Conservation (phyloP, 2,888 invertebrate species). For the Sesia bembeciformis region DNA sequence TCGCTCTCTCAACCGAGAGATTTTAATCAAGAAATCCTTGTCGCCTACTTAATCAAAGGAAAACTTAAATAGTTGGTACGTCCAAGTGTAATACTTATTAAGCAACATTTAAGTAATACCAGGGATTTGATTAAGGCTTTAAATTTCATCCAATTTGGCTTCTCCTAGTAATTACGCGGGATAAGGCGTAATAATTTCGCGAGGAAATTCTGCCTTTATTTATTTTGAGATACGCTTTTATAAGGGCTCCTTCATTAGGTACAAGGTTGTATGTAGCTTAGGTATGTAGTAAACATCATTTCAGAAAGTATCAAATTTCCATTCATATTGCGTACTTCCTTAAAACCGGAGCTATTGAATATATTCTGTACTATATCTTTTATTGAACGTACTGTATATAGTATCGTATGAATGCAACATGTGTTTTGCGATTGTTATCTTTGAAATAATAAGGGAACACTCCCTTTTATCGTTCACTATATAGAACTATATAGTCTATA, state of each 20-base stretch:
- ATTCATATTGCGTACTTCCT: too few relatives aligned
- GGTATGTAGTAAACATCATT: too few relatives aligned
- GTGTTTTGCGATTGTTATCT: too few relatives aligned
- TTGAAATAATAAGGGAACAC: too few relatives aligned
- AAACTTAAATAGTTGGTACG: constrained; percentile 39
- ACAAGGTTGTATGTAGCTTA: too few relatives aligned
- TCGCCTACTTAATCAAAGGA: constrained; percentile 48
- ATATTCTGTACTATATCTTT: too few relatives aligned
- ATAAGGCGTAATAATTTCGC: not conserved
- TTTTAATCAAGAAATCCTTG: constrained; percentile 57
- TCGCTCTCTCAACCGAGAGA: constrained; percentile 27
- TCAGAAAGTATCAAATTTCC: too few relatives aligned
- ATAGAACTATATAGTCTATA: too few relatives aligned
- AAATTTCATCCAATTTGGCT: constrained; percentile 21
- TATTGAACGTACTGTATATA: too few relatives aligned
- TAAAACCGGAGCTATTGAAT: too few relatives aligned
- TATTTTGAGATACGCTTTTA: not conserved
- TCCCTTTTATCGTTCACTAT: too few relatives aligned
- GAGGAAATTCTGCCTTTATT: not conserved
- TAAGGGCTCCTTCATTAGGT: not conserved
- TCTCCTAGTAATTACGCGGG: constrained; percentile 2
- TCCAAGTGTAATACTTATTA: constrained; percentile 17
- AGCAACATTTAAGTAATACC: constrained; percentile 7
- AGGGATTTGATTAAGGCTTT: constrained; percentile 28
- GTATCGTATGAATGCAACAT: too few relatives aligned